phyloP scores from a whole-genome alignment of 2,113 vertebrate species.

The Takifugu bimaculatus region DNA sequence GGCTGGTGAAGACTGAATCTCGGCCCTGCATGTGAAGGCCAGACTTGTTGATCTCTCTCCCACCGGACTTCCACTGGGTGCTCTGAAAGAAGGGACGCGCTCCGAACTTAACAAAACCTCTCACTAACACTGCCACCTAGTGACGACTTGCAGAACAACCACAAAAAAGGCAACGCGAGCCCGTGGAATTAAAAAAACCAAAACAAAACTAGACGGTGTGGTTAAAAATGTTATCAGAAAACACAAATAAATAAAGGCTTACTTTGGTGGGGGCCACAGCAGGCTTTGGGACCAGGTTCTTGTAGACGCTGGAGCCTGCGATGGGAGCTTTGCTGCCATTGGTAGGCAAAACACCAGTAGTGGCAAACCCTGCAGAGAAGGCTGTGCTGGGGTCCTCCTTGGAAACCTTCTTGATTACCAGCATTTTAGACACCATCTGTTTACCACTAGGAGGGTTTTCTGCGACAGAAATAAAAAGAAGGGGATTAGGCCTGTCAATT shows the following conservation, averaged over 20 bases:
- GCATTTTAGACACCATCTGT: conserved; percentile 95
- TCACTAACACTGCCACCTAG: background rate
- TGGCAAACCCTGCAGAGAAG: conserved; percentile 94
- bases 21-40: conserved; percentile 88
- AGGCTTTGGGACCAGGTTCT: conserved; percentile 96
- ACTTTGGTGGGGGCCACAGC: conserved; percentile 93
- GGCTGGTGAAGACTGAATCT: conserved; percentile 96
- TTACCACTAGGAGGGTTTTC: conserved; percentile 99
- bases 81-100: conserved; percentile 66
- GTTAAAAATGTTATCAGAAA: background rate
- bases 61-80: conserved; percentile 91
- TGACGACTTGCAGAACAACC: background rate
- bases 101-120: background rate
- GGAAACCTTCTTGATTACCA: conserved; percentile 99
- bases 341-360: conserved; percentile 83
- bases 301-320: conserved; percentile 93
- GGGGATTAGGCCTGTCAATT: background rate
- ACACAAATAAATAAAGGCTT: conserved; percentile 20
- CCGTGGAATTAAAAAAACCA: background rate
- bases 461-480: conserved; percentile 42
- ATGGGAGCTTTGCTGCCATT: conserved; percentile 90
- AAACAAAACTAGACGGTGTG: background rate
- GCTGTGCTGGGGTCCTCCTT: conserved; percentile 94
- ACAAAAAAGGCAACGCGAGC: background rate
- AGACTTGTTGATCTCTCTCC: conserved; percentile 86